Evolutionary conservation across 92 coral and sea anemone species (phyloP), one percentile per base, ranked within the genome.

Genomic region (Parazoanthus atlanticus): DNA sequence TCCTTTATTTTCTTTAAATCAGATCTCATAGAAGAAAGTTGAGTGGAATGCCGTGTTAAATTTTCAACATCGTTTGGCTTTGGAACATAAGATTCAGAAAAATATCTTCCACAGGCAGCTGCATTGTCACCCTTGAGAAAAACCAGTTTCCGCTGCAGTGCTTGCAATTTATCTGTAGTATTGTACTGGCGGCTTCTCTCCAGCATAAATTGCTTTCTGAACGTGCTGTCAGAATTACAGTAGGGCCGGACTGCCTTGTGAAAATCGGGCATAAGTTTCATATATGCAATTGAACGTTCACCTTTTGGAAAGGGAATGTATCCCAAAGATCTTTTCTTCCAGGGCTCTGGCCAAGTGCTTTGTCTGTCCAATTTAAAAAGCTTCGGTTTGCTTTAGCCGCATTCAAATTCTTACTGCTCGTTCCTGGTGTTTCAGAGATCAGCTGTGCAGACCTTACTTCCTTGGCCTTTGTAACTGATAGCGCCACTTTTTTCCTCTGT

Each of bases 401-500:
- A 5, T 36, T 36, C 5, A 5, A 36, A 36, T 5, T 36, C 5
- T 36, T 36, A 36, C 40, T 36, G 40, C 40, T 36, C 40, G 5
- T 32, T 30, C 41, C 74, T 34, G 78, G 78, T 40, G 46, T 88
- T 58, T 72, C n/a, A n/a, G n/a, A n/a, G n/a, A n/a, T n/a, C n/a
- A n/a, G 28, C 77, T 72, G 77, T 67, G 23, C 36, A 78, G 76
- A 36, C 33, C 33, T 32, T 66, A 28, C 31, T 36, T 77, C 82
- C 74, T 82, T 89, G 61, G 88, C 88, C 56, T 82, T 89, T 74
- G 72, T 29, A 46, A 81, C 86, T 31, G 89, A 89, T 71, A 85
- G 43, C 71, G 92, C 92, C 25, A 84, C 86, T 78, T 89, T 85
- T 86, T 89, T 79, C 54, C 84, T 79, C 40, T 79, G 84, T 36